A percentile compares a stretch with the other conserved stretches of the same genome.
These are phyloP conservation scores for Xerus rutilus DNA, from an alignment of 2,797 vertebrate genomes.

Conservation along the genomic window DNA sequence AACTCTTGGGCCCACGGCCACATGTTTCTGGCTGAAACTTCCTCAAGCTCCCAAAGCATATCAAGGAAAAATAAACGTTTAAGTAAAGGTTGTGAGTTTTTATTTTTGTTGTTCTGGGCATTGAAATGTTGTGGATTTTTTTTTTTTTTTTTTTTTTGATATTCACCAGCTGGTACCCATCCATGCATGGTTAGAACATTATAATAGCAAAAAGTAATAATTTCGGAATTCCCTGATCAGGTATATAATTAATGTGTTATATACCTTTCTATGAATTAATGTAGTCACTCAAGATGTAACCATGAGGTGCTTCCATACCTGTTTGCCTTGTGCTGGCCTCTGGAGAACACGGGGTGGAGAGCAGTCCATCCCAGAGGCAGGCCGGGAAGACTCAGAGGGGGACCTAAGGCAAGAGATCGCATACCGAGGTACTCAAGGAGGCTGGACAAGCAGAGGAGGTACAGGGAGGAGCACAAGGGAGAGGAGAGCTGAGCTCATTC, in stretches of 20 bases:
- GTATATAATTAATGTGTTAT: not conserved
- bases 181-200: not conserved
- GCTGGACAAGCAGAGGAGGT: not conserved
- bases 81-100: not conserved
- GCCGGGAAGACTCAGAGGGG: not conserved
- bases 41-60: not conserved
- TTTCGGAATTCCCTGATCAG: not conserved
- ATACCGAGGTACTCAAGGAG: accelerated
- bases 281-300: not conserved
- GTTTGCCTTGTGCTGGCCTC: not conserved
- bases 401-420: not conserved
- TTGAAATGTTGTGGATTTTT: not conserved
- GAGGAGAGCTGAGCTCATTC: accelerated
- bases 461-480: accelerated
- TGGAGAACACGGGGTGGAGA: not conserved
- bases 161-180: not conserved
- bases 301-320: not conserved
- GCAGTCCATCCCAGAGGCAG: not conserved
- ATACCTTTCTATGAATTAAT: not conserved
- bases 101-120: not conserved
- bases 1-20: not conserved
- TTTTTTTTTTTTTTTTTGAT: not conserved
- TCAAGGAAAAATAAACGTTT: not conserved
- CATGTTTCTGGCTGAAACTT: not conserved
- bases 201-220: not conserved